Conservation (phyloP, 2,888 invertebrate species). For the Digitonthophagus gazella region DNA sequence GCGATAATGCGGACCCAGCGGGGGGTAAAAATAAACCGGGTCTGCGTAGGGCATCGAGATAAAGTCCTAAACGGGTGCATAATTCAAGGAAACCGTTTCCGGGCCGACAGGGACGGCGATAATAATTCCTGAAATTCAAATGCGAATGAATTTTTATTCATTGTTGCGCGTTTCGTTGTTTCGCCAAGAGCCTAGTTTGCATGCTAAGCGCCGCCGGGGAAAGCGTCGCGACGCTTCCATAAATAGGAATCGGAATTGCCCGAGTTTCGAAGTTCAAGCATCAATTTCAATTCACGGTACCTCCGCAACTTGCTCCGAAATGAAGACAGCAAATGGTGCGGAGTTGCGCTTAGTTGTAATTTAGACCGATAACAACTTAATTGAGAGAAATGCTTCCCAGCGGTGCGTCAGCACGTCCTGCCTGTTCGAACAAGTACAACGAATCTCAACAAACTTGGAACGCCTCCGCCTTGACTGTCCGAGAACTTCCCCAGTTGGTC, state of each 20-base stretch:
- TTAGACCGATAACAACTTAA: conserved; percentile 18
- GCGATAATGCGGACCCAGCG: neutral
- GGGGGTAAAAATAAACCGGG: neutral
- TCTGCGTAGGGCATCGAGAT: neutral
- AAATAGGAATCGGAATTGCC: neutral
- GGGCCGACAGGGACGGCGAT: neutral
- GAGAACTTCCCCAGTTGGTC: neutral
- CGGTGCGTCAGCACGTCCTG: neutral
- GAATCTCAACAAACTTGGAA: neutral
- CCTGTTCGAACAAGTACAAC: neutral
- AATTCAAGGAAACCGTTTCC: too few relatives aligned
- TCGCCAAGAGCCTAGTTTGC: neutral
- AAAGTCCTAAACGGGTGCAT: neutral
- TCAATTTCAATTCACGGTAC: neutral
- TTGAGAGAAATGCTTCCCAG: conserved; percentile 12
- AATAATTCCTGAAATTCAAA: neutral
- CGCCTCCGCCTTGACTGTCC: neutral
- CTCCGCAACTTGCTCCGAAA: neutral
- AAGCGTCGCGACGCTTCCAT: neutral
- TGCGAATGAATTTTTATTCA: neutral
- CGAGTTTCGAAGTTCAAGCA: neutral
- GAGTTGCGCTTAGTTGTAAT: conserved; percentile 11
- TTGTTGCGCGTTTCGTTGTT: neutral
- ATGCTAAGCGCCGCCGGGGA: neutral
- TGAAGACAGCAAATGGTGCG: neutral